Evolutionary conservation across 2,888 invertebrate genomes (phyloP).

Genomic region (Amaurobius ferox): DNA sequence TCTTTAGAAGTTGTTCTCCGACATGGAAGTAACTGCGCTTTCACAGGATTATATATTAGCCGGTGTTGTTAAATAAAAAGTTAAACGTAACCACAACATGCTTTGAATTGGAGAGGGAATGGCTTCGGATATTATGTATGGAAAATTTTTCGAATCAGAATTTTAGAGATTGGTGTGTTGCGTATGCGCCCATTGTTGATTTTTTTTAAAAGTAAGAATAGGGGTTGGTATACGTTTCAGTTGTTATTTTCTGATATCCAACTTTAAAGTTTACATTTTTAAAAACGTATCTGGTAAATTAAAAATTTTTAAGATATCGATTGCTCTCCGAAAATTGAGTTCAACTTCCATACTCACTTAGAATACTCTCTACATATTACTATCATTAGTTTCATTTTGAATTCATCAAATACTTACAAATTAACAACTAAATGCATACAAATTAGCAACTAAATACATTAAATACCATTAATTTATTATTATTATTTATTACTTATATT

Average conservation of each 20-base stretch:
- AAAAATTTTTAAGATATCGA: too few relatives aligned
- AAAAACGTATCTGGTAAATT: too few relatives aligned
- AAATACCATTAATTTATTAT: too few relatives aligned
- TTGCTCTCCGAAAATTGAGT: too few relatives aligned
- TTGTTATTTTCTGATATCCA: not conserved
- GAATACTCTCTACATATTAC: too few relatives aligned
- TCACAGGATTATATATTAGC: conserved; percentile 69
- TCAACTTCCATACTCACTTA: too few relatives aligned
- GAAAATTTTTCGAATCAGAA: conserved; percentile 26
- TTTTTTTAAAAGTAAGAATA: conserved; percentile 11
- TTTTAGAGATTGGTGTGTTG: conserved; percentile 30
- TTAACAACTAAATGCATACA: too few relatives aligned
- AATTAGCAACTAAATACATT: too few relatives aligned
- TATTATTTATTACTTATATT: too few relatives aligned
- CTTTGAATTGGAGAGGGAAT: conserved; percentile 54
- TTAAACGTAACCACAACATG: conserved; percentile 66
- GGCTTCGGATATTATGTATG: conserved; percentile 40
- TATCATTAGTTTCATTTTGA: too few relatives aligned
- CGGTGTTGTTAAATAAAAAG: conserved; percentile 70
- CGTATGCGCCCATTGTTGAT: conserved; percentile 31
- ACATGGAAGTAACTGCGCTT: conserved; percentile 60
- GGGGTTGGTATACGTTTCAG: not conserved
- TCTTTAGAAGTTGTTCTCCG: conserved; percentile 58
- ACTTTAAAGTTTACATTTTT: too few relatives aligned
- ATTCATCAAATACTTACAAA: too few relatives aligned